Evolutionary conservation across 2,113 vertebrate species (phyloP).

Genomic region (Anhinga anhinga): DNA sequence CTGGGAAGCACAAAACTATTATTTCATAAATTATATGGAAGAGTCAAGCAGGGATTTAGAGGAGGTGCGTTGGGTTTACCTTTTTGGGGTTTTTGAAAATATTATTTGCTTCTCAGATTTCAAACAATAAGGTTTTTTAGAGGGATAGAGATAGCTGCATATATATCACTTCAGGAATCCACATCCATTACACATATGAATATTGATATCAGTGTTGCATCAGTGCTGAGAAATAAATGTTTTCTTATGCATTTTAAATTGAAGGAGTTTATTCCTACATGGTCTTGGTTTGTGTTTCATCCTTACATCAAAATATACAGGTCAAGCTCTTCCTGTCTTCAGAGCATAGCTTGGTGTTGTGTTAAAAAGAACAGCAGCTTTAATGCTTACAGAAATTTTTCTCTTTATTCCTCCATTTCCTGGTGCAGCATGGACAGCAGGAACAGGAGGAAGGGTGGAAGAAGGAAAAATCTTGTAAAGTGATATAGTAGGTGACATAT

Average conservation of each 20-base stretch:
- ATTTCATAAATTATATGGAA: not conserved
- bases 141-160: not conserved
- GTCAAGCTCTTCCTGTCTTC: not conserved
- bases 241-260: not conserved
- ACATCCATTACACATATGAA: not conserved
- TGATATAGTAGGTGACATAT: not conserved
- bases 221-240: not conserved
- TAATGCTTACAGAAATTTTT: not conserved
- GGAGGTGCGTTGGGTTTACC: not conserved
- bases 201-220: not conserved
- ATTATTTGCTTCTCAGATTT: not conserved
- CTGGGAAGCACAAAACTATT: not conserved
- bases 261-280: not conserved
- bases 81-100: not conserved
- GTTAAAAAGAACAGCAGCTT: not conserved
- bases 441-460: not conserved
- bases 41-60: not conserved
- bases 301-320: not conserved
- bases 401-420: not conserved
- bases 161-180: not conserved
- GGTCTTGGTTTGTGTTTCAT: not conserved
- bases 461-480: not conserved
- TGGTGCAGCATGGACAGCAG: not conserved
- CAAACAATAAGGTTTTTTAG: not conserved
- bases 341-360: not conserved